Conservation (phyloP, 1,140 invertebrate species). For the Centruroides sculpturatus region DNA sequence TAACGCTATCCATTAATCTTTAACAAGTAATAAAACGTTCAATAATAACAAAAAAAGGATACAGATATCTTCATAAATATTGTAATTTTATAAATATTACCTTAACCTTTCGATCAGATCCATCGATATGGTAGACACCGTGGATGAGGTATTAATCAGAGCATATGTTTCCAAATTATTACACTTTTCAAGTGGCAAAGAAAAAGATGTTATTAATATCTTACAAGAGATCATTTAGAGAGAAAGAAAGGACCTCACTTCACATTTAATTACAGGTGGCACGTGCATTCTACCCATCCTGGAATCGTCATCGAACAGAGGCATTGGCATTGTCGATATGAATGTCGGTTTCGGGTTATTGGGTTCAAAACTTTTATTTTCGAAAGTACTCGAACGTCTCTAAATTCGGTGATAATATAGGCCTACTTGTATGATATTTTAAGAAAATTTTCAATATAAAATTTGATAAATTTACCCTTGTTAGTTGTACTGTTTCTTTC, state of each 20-base stretch:
- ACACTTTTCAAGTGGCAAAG: conserved; percentile 2
- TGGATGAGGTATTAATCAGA: conserved; percentile 3
- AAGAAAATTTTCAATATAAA: neutral
- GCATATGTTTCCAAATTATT: conserved; percentile 8
- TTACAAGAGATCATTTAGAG: neutral
- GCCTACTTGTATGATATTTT: too few relatives aligned
- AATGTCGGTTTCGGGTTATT: neutral
- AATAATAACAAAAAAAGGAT: too few relatives aligned
- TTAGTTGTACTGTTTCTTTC: neutral
- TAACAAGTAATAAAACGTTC: neutral
- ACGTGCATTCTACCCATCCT: conserved; percentile 11
- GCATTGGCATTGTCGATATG: neutral
- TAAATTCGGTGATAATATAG: too few relatives aligned
- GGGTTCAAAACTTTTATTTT: neutral
- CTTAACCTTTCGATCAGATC: conserved; percentile 5
- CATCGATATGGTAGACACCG: conserved; percentile 9
- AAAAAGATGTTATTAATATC: too few relatives aligned
- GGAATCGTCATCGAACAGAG: conserved; percentile 5
- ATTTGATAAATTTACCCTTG: neutral
- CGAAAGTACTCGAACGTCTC: neutral
- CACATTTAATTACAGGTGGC: conserved; percentile 10
- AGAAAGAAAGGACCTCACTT: neutral
- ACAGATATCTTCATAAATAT: too few relatives aligned
- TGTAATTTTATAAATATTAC: neutral
- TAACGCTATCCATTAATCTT: conserved; percentile 8